Percentiles rank a stretch among this genome's conserved stretches.
Conservation (phyloP, 2,113 vertebrate genomes). For the Podocnemis expansa region DNA sequence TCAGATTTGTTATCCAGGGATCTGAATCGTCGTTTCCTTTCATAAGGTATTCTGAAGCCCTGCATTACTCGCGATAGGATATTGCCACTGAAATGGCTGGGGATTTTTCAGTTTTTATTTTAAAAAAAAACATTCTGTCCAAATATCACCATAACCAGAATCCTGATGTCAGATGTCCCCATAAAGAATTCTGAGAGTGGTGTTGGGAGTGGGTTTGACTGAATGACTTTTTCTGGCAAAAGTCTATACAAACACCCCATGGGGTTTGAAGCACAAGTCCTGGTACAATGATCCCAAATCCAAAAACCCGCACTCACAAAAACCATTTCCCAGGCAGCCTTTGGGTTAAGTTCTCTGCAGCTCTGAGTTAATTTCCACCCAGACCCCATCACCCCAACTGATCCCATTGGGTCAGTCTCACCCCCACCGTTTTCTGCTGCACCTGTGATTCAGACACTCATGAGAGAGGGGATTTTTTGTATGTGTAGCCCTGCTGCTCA, state of each 20-base stretch:
- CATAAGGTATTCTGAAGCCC: constrained; percentile 50
- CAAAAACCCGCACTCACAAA: constrained; percentile 19
- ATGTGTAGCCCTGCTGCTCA: constrained; percentile 48
- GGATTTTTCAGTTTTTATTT: constrained; percentile 51
- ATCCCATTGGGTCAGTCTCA: constrained; percentile 17
- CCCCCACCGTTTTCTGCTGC: neutral
- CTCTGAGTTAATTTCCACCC: constrained; percentile 44
- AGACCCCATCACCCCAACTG: neutral
- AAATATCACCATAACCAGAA: constrained; percentile 43
- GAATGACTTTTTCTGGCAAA: constrained; percentile 50
- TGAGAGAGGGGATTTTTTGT: neutral
- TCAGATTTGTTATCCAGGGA: constrained; percentile 61
- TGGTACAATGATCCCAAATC: constrained; percentile 54
- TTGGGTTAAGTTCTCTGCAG: neutral
- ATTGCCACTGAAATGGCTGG: constrained; percentile 50
- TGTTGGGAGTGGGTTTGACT: neutral
- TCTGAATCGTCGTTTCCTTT: constrained; percentile 52
- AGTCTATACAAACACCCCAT: constrained; percentile 46
- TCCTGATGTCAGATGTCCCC: constrained; percentile 9
- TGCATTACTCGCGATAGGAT: constrained; percentile 28
- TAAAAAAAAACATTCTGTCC: neutral
- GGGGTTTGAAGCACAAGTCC: constrained; percentile 72
- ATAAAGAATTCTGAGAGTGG: constrained; percentile 41
- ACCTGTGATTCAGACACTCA: constrained; percentile 24
- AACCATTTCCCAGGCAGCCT: constrained; percentile 30